Base-by-base conservation (phyloP, 2,797 vertebrate genomes). In the Manis pentadactyla region DNA sequence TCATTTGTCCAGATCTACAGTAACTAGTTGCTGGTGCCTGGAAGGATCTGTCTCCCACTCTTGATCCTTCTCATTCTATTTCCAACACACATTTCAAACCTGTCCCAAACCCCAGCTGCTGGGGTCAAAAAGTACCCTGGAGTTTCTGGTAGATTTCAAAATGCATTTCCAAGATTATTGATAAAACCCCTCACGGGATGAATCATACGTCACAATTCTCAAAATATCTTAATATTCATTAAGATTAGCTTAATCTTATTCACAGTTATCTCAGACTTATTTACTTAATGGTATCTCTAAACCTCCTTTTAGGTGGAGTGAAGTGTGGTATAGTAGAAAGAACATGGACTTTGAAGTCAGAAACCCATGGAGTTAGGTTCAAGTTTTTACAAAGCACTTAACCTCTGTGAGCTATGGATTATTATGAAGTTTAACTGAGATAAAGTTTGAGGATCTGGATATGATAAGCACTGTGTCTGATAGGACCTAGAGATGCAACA, bases 301-400 rank as follows among this genome's bases (percentile, higher is more conserved):
- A 82, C 5, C 27, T 93, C 17, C 27, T 73, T 12, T 95, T 78
- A 93, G 66, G 59, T 64, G 55, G 82, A 93, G 34, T 82, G 29
- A 95, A 82, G 46, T 61, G 57, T 39, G 27, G 3, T 85, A 34
- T 4, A 69, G n/a, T 7, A 75, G 11, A 91, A 90, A 87, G 63
- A 95, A 81, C 18, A 87, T 11, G 23, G 68, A 91, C 74, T 88
- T 81, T 77, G 61, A 82, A 86, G 74, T 93, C 63, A 96, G 78
- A 94, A 86, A 94, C 31, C 27, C 31, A 42, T 15, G 51, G 10
- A 78, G 6, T 23, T 66, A 69, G 12, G 31, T 81, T 64, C 42
- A 87, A 64, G 69, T 86, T n/a, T 55, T 91, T 92, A 49, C 4
- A 95, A 89, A 64, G 93, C 73, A 94, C 1, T 51, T 74, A 78